phyloP scores from a whole-genome alignment of 2,888 invertebrate species.

The Serrognathus titanus region DNA sequence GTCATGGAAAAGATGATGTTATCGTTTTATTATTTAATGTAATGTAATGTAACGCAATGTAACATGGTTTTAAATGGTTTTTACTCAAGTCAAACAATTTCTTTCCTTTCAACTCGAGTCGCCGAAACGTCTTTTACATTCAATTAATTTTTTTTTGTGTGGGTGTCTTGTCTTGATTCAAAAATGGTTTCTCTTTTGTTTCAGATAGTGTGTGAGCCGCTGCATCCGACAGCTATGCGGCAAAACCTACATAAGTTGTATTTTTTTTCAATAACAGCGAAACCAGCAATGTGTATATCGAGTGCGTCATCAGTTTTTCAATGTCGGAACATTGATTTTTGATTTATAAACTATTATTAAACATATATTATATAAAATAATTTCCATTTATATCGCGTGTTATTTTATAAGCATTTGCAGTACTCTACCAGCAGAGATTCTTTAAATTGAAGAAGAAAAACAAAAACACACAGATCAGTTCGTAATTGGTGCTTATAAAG shows the following conservation, averaged over 20 bases:
- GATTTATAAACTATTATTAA: slow-evolving; percentile 28
- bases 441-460: neutral
- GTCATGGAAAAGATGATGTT: too few species aligned
- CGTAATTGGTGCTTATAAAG: slow-evolving; percentile 13
- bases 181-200: slow-evolving; percentile 34
- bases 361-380: slow-evolving; percentile 19
- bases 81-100: too few species aligned
- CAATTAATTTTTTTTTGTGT: neutral
- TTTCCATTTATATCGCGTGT: slow-evolving; percentile 29
- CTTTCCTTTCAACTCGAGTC: too few species aligned
- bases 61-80: too few species aligned
- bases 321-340: slow-evolving; percentile 35
- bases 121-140: too few species aligned
- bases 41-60: too few species aligned
- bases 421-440: neutral
- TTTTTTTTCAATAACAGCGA: slow-evolving; percentile 47
- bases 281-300: slow-evolving; percentile 48
- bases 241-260: slow-evolving; percentile 43
- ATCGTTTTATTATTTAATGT: too few species aligned
- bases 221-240: slow-evolving; percentile 46
- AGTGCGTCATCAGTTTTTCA: slow-evolving; percentile 40
- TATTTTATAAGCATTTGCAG: slow-evolving; percentile 37
- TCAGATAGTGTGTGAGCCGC: slow-evolving; percentile 47
- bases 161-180: neutral
- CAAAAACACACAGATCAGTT: neutral